These are phyloP conservation scores for Sinocyclocheilus rhinocerous DNA, from an alignment of 2,113 vertebrate species.

Conservation along the genomic window DNA sequence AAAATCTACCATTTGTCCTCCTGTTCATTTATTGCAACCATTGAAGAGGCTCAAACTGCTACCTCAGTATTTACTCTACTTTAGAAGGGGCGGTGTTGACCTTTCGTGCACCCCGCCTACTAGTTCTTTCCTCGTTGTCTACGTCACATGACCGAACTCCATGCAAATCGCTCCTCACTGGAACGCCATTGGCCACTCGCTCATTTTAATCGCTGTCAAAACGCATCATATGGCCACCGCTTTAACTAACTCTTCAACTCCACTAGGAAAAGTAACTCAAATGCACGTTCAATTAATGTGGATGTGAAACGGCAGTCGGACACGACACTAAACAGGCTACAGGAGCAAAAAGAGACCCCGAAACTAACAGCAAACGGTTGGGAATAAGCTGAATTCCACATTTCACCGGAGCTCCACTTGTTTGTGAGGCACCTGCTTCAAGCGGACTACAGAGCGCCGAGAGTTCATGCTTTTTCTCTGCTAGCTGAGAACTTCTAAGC, in stretches of 20 bases:
- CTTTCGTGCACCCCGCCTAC: slow-evolving; percentile 74
- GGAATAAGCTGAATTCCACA: slow-evolving; percentile 61
- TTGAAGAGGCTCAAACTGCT: slow-evolving; percentile 44
- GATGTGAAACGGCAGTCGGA: slow-evolving; percentile 75
- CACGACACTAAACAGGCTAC: slow-evolving; percentile 59
- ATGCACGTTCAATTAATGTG: slow-evolving; percentile 78
- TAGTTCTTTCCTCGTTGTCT: slow-evolving; percentile 78
- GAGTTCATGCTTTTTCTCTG: slow-evolving; percentile 74
- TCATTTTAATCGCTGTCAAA: slow-evolving; percentile 91
- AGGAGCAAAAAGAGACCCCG: slow-evolving; percentile 59
- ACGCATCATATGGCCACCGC: slow-evolving; percentile 89
- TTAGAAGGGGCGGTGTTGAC: slow-evolving; percentile 69
- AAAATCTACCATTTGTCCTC: slow-evolving; percentile 31
- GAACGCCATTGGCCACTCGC: slow-evolving; percentile 87
- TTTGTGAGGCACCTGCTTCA: slow-evolving; percentile 62
- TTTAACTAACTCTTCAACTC: slow-evolving; percentile 82
- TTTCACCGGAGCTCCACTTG: slow-evolving; percentile 49
- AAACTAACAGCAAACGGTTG: slow-evolving; percentile 57
- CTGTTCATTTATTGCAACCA: slow-evolving; percentile 19
- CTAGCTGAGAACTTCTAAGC: slow-evolving; percentile 80
- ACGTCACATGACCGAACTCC: slow-evolving; percentile 88
- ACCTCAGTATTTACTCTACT: slow-evolving; percentile 59
- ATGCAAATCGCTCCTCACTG: slow-evolving; percentile 87
- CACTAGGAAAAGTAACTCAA: slow-evolving; percentile 80
- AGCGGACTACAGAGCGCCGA: slow-evolving; percentile 60